Evolutionary conservation across 2,888 invertebrate species (phyloP), one percentile per base, ranked within the genome.

Genomic region (Oscheius sp.): DNA sequence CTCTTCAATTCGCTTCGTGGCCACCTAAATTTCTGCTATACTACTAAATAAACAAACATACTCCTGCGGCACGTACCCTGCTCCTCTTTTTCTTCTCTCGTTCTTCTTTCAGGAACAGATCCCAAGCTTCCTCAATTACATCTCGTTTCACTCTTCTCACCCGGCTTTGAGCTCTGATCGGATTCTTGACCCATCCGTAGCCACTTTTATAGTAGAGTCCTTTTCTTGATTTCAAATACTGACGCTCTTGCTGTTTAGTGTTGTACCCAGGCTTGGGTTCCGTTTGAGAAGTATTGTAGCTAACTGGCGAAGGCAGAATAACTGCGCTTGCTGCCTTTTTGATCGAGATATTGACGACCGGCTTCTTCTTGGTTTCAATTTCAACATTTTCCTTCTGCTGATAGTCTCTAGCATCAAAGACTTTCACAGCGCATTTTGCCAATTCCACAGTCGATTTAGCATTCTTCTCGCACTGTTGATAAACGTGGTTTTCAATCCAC

Each of bases 371-470:
- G 2, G 53, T 1, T 2, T 33, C 9, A 7, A 32, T 11, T 21
- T 66, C 66, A 1, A 53, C n/a, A 13, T 11, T 53, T 21, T 55
- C 55, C 55, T 55, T 21, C 13, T 32, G 55, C 21, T 55, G 33
- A 42, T 7, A 63, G 47, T 73, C 73, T 57, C 76, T 74, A 9
- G 76, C 75, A 57, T 81, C 75, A 13, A 81, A 74, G 7, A 79
- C 78, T 65, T 70, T 75, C 10, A 82, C 81, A 7, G 84, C 81
- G 70, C 85, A 85, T 65, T 81, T 82, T 0, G 86, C 83, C 59
- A 84, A 73, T 10, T 78, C 79, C 0, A 84, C 77, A 1, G 84
- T 82, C 5, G 82, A 79, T 68, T 77, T 75, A 2, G 86, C 83
- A 32, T 78, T 83, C 42, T 29, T 73, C 10, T 73, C 79, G 73